phyloP scores from a whole-genome alignment of 37 sponge, comb jelly and placozoan genomes.

The Aplysina aerophoba region DNA sequence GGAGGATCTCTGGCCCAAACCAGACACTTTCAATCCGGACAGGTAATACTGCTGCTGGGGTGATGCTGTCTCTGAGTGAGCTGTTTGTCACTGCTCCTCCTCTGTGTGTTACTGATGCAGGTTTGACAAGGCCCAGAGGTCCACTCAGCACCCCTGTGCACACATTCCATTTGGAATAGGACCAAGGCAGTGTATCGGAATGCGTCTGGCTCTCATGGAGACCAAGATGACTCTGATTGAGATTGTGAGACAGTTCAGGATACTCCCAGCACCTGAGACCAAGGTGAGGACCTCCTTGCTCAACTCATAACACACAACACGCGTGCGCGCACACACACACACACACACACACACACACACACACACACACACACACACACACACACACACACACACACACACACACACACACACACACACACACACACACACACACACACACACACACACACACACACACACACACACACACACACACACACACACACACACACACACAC shows the following conservation, averaged over 20 bases:
- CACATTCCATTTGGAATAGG: slow-evolving; percentile 85
- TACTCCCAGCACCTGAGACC: slow-evolving; percentile 56
- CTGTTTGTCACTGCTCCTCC: background rate
- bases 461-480: background rate
- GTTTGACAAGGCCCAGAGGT: slow-evolving; percentile 65
- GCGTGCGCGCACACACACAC: background rate
- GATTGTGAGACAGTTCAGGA: slow-evolving; percentile 60
- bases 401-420: background rate
- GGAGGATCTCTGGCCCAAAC: background rate
- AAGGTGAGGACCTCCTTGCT: background rate
- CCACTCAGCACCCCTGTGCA: slow-evolving; percentile 43
- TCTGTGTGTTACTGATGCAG: slow-evolving; percentile 7
- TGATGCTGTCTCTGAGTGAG: background rate
- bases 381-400: background rate
- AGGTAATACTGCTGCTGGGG: background rate
- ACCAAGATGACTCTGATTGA: slow-evolving; percentile 68
- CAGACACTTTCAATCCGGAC: slow-evolving; percentile 11
- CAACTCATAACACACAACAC: background rate
- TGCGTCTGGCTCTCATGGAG: slow-evolving; percentile 79
- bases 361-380: slow-evolving; percentile 14
- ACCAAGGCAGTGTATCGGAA: slow-evolving; percentile 83
- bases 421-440: slow-evolving; percentile 8
- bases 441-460: too few relatives aligned
- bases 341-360: background rate
- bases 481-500: background rate